Conservation (phyloP, 2,113 vertebrate genomes). For the rabbit (Oryctolagus cuniculus) region mOryCun1.1 NC_091444.1:33102001-33102500, state of each 20-base stretch:
- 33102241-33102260: background rate
- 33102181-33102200: background rate
- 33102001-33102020: background rate
- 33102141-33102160: background rate
- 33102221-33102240: background rate
- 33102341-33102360: too few species aligned
- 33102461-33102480: too few species aligned
- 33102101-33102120: background rate
- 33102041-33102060: background rate
- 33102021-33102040: background rate
- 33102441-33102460: background rate
- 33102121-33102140: background rate
- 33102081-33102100: background rate
- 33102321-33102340: background rate
- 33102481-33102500: background rate
- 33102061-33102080: background rate
- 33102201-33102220: background rate
- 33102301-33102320: background rate
- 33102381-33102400: background rate
- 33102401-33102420: background rate
- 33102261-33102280: background rate
- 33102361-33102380: background rate
- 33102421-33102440: background rate
- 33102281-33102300: background rate
- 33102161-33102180: background rate